Base-by-base conservation (phyloP, 2,888 invertebrate species). In the Creontiades dilutus region DNA sequence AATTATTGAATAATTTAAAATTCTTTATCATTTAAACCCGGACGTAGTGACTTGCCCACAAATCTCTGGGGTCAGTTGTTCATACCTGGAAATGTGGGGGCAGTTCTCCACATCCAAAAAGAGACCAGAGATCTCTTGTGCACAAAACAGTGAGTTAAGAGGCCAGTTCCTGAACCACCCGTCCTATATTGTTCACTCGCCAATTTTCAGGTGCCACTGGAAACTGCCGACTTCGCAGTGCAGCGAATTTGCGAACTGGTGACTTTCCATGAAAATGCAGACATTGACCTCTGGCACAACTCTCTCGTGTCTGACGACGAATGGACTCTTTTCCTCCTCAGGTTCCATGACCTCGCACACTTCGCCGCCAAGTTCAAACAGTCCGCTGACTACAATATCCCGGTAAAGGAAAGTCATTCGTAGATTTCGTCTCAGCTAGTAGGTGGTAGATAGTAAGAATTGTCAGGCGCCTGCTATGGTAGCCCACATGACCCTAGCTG, bases 321-420 rank as follows among this genome's bases (percentile, higher is more conserved):
- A 93, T 98, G 98, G 98, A 97, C 97, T 92, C 95, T 96, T 92
- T 97, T 98, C 92, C 94, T 97, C 2, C 95, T 95, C 0, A 95
- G 93, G 95, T 97, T 93, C 95, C 94, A 95, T 92, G 94, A 94
- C 91, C 93, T 95, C n/a, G 93, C 94, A 28, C 94, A 94, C 91
- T 94, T 90, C 61, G 93, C 92, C 92, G 92, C 89, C 37, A 90
- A 90, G 37, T 92, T 90, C 89, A 90, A 91, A 88, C 37, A 27
- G 46, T 27, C 37, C 23, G 13, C 80, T 37, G 78, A 82, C 13
- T 90, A 90, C 68, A 87, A 90, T 46, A 3, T 90, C 46, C 76
- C 37, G 68, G 86, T 87, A 84, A 84, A 12, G 12, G 48, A n/a
- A n/a, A 4, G 2, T 37, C 7, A 37, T 37, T 37, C 7, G 7